These are phyloP conservation scores for Otus scops DNA, from an alignment of 2,797 vertebrate species.

Conservation along the genomic window DNA sequence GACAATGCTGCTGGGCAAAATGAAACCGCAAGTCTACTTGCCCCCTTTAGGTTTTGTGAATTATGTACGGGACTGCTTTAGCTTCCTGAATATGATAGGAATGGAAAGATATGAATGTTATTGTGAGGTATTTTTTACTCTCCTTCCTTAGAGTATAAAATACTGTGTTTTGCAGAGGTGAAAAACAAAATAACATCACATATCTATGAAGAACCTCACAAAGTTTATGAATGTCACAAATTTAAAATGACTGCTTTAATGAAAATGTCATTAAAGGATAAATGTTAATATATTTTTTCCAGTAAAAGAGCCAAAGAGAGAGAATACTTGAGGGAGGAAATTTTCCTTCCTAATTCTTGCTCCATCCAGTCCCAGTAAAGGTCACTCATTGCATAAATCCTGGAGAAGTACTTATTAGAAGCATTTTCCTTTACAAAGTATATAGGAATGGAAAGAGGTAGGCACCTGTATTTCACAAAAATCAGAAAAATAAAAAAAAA, in stretches of 20 bases:
- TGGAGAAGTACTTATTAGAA: not conserved
- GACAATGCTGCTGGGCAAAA: not conserved
- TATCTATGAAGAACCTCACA: not conserved
- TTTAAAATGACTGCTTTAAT: slow-evolving; percentile 16
- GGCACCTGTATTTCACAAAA: not conserved
- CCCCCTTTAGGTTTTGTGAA: not conserved
- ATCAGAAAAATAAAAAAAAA: not conserved
- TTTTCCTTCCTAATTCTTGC: not conserved
- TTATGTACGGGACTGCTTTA: not conserved
- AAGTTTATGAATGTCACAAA: not conserved
- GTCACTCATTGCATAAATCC: slow-evolving; percentile 13
- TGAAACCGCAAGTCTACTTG: not conserved
- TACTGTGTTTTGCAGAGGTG: not conserved
- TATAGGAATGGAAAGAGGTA: not conserved
- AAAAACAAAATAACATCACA: not conserved
- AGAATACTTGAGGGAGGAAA: slow-evolving; percentile 3
- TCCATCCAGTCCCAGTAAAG: not conserved
- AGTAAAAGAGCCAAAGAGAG: not conserved
- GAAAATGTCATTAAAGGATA: not conserved
- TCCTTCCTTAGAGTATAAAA: not conserved
- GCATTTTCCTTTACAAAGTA: not conserved
- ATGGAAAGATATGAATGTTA: not conserved
- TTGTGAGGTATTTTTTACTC: not conserved
- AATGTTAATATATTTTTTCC: slow-evolving; percentile 1
- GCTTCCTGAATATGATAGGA: not conserved